phyloP scores from a whole-genome alignment of 2,113 vertebrate genomes.

The Callionymus lyra region DNA sequence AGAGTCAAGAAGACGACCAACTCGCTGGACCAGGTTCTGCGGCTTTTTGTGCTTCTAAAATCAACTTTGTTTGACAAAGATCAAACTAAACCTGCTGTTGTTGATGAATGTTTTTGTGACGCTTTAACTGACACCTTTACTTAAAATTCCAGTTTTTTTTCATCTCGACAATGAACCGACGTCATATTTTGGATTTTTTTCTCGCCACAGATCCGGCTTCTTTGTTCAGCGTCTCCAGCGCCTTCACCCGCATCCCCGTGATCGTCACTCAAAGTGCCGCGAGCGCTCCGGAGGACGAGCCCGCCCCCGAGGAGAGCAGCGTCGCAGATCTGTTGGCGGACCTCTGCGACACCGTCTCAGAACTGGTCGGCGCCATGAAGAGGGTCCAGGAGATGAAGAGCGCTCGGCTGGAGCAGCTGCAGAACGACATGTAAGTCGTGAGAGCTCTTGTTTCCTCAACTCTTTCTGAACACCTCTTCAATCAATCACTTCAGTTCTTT shows the following conservation, averaged over 20 bases:
- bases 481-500: too few species aligned
- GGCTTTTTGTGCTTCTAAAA: neutral
- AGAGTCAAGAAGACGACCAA: slow-evolving; percentile 20
- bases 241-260: slow-evolving; percentile 50
- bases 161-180: too few species aligned
- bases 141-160: too few species aligned
- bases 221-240: slow-evolving; percentile 50
- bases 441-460: too few species aligned
- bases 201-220: slow-evolving; percentile 20
- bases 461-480: too few species aligned
- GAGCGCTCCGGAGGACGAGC: neutral
- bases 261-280: slow-evolving; percentile 22
- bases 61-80: too few species aligned
- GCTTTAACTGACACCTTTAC: too few species aligned
- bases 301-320: slow-evolving; percentile 19
- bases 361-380: slow-evolving; percentile 37
- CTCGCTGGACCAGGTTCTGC: slow-evolving; percentile 31
- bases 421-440: slow-evolving; percentile 42
- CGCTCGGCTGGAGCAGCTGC: slow-evolving; percentile 34
- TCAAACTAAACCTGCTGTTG: too few species aligned
- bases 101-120: too few species aligned
- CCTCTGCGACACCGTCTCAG: slow-evolving; percentile 40
- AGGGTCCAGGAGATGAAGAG: slow-evolving; percentile 39
- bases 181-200: neutral
- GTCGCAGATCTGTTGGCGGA: slow-evolving; percentile 38